phyloP scores from a whole-genome alignment of 2,797 vertebrate genomes.

The Ctenopoma kingsleyae region DNA sequence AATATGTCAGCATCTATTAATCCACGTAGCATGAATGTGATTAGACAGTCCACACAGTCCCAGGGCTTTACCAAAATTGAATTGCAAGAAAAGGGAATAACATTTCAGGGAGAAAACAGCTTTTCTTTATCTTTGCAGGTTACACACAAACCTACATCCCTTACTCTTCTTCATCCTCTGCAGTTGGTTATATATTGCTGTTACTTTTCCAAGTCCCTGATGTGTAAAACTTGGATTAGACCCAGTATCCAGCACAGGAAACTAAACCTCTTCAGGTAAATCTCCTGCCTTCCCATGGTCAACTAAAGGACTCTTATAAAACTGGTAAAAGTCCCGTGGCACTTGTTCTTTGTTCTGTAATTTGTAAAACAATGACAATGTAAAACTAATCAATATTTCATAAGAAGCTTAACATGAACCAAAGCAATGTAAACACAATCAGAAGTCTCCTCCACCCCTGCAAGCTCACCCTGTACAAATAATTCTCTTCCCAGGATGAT shows the following conservation, averaged over 20 bases:
- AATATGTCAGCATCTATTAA: conserved; percentile 36
- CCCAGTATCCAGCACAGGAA: conserved; percentile 18
- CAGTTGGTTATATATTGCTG: neutral
- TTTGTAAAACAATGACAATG: conserved; percentile 30
- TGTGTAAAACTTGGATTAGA: conserved; percentile 37
- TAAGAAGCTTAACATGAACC: conserved; percentile 27
- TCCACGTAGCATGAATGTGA: conserved; percentile 1
- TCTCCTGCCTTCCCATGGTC: conserved; percentile 35
- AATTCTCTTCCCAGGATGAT: conserved; percentile 29
- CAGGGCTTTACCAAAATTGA: conserved; percentile 5
- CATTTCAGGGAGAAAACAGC: neutral
- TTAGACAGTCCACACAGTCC: conserved; percentile 3
- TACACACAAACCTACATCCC: conserved; percentile 13
- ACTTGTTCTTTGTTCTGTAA: conserved; percentile 20
- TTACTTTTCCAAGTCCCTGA: conserved; percentile 39
- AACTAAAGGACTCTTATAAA: conserved; percentile 20
- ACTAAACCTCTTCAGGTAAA: conserved; percentile 44
- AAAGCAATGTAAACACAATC: conserved; percentile 41
- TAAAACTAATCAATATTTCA: conserved; percentile 30
- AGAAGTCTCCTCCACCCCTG: conserved; percentile 11
- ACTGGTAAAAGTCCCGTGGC: conserved; percentile 21
- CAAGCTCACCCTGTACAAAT: conserved; percentile 21
- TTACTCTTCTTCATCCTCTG: conserved; percentile 7
- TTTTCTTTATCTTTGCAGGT: conserved; percentile 19
- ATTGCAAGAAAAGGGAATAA: conserved; percentile 5